Evolutionary conservation across 2,888 invertebrate species (phyloP), one percentile per base, ranked within the genome.

Genomic region (Cosmia trapezina): DNA sequence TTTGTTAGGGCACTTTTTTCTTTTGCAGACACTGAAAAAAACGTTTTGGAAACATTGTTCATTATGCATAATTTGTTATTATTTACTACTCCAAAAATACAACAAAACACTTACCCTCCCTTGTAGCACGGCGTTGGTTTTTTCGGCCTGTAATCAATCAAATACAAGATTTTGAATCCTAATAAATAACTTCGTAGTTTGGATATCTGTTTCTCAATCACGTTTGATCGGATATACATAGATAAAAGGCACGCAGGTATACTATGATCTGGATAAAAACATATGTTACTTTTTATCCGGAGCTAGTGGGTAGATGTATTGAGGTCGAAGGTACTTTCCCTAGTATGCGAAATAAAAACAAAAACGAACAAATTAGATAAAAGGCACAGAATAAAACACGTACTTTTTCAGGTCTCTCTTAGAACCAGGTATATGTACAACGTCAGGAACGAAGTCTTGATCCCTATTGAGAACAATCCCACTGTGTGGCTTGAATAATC

Each of bases 401-500:
- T 68, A 80, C 80, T 7, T 78, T 49, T 49, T 22, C 41, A 61
- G 0, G 2, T 6, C 41, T n/a, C 17, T 43, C 43, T 6, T 22
- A 59, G 57, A 8, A 19, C 94, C 94, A 9, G 93, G 91, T n/a
- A 91, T 72, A 68, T 88, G 83, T 3, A 93, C 91, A 3, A 92
- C 91, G 8, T 95, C 92, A 3, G 95, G 94, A 28, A 91, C 92
- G 73, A 88, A 96, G 4, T 89, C 83, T 62, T 87, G 88, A 64
- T 94, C 93, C 76, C 85, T 88, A 76, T 96, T 96, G 33, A 96
- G 87, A 19, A 95, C 83, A 33, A 96, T 91, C 19, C 95, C 96
- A 78, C 96, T 96, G 81, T 95, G 95, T 4, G 96, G 94, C 81
- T 91, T 92, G 79, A 89, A 93, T 53, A 95, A 82, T 0, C 96